phyloP scores from a whole-genome alignment of 1,140 invertebrate species.

The Penaeus chinensis region DNA sequence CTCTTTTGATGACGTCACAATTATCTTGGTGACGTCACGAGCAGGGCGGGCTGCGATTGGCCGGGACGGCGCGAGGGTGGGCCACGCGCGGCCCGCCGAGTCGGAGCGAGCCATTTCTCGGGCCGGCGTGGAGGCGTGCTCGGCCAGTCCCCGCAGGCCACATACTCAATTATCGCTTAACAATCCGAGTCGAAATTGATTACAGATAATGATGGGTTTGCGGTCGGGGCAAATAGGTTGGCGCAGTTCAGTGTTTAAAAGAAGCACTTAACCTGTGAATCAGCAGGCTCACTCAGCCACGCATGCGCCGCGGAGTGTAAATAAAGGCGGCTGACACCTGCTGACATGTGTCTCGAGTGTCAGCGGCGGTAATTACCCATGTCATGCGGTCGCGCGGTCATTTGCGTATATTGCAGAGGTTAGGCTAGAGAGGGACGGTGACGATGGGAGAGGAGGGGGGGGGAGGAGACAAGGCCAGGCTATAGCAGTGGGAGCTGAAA shows the following conservation, averaged over 20 bases:
- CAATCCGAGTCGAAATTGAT: constrained; percentile 62
- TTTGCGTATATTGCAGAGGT: neutral
- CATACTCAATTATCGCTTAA: constrained; percentile 61
- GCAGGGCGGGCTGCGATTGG: no score
- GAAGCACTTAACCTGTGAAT: constrained; percentile 57
- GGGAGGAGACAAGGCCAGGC: neutral
- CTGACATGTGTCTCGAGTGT: constrained; percentile 50
- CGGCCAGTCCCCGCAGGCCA: constrained; percentile 43
- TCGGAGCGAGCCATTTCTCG: neutral
- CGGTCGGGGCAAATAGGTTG: constrained; percentile 56
- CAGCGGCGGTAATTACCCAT: constrained; percentile 35
- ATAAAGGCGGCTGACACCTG: constrained; percentile 42
- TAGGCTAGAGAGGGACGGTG: neutral
- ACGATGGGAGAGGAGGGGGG: neutral
- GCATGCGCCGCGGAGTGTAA: constrained; percentile 53
- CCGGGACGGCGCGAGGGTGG: neutral
- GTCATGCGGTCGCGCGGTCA: constrained; percentile 21
- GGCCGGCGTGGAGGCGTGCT: constrained; percentile 19
- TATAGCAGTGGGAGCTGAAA: no score
- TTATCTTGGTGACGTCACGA: no score
- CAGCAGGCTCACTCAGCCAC: constrained; percentile 39
- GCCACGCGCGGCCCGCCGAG: neutral
- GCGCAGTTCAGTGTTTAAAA: constrained; percentile 60
- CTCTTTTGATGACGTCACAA: no score
- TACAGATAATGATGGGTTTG: constrained; percentile 59